Conservation (phyloP, 2,797 vertebrate genomes). For the Danionella dracula region DNA sequence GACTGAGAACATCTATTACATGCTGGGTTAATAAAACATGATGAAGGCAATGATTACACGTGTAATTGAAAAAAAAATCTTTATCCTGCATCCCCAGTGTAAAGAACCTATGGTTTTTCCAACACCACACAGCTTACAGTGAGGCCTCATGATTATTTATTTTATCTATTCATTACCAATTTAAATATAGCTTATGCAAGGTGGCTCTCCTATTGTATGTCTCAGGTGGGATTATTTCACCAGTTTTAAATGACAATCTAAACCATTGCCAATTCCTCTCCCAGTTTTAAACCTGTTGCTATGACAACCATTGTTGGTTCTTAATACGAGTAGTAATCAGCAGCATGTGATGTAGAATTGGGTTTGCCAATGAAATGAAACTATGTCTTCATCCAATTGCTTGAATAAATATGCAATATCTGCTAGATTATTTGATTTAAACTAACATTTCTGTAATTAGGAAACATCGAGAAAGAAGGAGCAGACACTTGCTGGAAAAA, state of each 20-base stretch:
- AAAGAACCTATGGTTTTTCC: too few species aligned
- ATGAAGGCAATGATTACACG: too few species aligned
- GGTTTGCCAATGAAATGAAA: constrained; percentile 1
- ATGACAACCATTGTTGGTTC: constrained; percentile 31
- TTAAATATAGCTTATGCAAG: not conserved
- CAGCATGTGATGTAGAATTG: constrained; percentile 1
- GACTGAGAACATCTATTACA: too few species aligned
- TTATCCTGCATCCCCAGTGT: too few species aligned
- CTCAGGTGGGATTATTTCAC: not conserved
- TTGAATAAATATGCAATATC: not conserved
- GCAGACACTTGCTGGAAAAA: too few species aligned
- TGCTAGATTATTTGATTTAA: not conserved
- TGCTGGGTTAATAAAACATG: too few species aligned
- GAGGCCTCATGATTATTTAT: not conserved
- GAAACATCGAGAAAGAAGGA: too few species aligned
- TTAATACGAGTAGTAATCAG: constrained; percentile 36
- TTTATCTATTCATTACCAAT: not conserved
- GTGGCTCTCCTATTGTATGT: not conserved
- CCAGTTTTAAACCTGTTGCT: constrained; percentile 17
- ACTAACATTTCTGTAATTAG: too few species aligned
- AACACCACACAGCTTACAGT: not conserved
- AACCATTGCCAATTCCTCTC: not conserved
- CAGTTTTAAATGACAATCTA: not conserved
- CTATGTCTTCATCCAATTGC: not conserved
- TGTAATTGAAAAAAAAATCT: too few species aligned